phyloP scores from a whole-genome alignment of 1,140 invertebrate genomes.

The Pemphigus obesinymphae region DNA sequence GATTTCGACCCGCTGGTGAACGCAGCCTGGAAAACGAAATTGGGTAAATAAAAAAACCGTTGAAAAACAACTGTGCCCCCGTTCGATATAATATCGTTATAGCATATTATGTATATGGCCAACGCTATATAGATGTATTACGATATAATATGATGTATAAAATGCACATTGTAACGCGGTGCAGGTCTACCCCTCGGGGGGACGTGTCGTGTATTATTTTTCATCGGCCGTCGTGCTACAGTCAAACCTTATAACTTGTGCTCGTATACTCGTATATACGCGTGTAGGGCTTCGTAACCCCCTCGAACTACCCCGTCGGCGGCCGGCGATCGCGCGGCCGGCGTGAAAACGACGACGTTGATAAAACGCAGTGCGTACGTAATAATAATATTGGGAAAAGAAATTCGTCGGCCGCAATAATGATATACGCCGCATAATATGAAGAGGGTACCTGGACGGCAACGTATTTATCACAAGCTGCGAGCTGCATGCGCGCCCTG shows the following conservation, averaged over 20 bases:
- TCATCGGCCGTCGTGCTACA: background rate
- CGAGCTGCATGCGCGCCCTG: background rate
- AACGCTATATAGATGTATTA: too few species aligned
- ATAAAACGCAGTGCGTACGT: background rate
- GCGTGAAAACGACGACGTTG: background rate
- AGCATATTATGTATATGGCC: background rate
- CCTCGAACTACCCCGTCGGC: background rate
- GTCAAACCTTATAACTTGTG: background rate
- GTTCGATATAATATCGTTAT: background rate
- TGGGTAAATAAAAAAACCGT: constrained; percentile 15
- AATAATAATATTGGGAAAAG: background rate
- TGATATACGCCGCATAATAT: background rate
- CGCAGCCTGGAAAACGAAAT: constrained; percentile 52
- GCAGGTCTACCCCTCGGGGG: background rate
- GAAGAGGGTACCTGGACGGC: background rate
- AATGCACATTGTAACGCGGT: too few species aligned
- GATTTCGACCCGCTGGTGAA: constrained; percentile 54
- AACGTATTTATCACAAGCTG: constrained; percentile 31
- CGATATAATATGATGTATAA: too few species aligned
- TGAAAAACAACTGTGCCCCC: background rate
- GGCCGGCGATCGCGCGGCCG: background rate
- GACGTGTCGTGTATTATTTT: background rate
- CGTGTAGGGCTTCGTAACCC: background rate
- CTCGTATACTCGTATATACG: background rate
- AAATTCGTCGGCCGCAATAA: background rate